Evolutionary conservation across 2,113 vertebrate genomes (phyloP).

Genomic region (Telmatochromis brichardi): DNA sequence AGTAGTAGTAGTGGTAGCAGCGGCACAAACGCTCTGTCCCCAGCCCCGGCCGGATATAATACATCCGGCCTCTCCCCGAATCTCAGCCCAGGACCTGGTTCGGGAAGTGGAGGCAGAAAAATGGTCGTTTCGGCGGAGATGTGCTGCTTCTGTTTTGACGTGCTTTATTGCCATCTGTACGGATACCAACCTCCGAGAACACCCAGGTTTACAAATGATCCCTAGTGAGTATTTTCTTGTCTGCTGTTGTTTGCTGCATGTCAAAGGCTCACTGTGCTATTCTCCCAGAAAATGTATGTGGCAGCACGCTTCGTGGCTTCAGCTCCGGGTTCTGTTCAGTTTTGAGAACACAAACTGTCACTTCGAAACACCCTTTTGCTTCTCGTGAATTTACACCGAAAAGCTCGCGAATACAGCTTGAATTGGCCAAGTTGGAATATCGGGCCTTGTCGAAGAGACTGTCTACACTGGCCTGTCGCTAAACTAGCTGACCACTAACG

Average conservation of each 20-base stretch:
- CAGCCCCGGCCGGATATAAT: slow-evolving; percentile 72
- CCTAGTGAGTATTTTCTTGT: slow-evolving; percentile 83
- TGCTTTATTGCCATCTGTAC: slow-evolving; percentile 97
- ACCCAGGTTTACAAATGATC: slow-evolving; percentile 97
- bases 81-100: slow-evolving; percentile 74
- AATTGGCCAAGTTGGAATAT: slow-evolving; percentile 19
- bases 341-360: slow-evolving; percentile 10
- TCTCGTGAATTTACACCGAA: not conserved
- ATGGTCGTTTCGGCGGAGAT: slow-evolving; percentile 97
- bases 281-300: not conserved
- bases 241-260: slow-evolving; percentile 50
- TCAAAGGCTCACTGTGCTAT: not conserved
- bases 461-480: slow-evolving; percentile 11
- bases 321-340: not conserved
- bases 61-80: slow-evolving; percentile 76
- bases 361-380: not conserved
- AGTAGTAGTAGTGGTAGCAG: slow-evolving; percentile 57
- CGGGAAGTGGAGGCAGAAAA: slow-evolving; percentile 84
- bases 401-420: not conserved
- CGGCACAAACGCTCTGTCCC: slow-evolving; percentile 70
- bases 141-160: slow-evolving; percentile 99
- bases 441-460: slow-evolving; percentile 28
- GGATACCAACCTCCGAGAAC: slow-evolving; percentile 96
- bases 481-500: not conserved
- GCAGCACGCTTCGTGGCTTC: not conserved